Conservation (phyloP, 2,797 vertebrate species). For the Dendrocincla fuliginosa region DNA sequence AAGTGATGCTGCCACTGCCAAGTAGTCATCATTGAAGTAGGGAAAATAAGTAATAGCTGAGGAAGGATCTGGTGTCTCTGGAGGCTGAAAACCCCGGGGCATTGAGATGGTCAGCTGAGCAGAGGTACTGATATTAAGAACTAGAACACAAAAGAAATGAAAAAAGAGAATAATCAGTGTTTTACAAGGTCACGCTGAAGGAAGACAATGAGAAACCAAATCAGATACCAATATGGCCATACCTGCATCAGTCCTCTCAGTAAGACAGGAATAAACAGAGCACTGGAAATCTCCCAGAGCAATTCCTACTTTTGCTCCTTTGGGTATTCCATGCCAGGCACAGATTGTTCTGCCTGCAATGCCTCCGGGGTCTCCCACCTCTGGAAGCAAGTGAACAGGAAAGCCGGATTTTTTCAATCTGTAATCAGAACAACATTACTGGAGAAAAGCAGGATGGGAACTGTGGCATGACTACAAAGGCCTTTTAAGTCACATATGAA, state of each 20-base stretch:
- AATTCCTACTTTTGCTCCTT: conserved; percentile 84
- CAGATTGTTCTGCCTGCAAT: conserved; percentile 81
- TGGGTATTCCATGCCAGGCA: conserved; percentile 87
- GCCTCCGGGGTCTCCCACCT: conserved; percentile 80
- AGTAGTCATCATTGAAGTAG: conserved; percentile 85
- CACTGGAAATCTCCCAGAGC: conserved; percentile 95
- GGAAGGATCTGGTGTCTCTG: conserved; percentile 74
- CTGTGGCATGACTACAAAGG: background rate
- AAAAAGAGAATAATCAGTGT: background rate
- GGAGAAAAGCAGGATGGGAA: background rate
- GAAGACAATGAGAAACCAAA: background rate
- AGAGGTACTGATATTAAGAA: conserved; percentile 95
- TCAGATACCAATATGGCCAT: background rate
- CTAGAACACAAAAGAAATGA: conserved; percentile 60
- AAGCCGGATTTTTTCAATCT: conserved; percentile 85
- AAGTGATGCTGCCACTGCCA: conserved; percentile 92
- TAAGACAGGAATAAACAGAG: conserved; percentile 93
- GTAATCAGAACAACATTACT: conserved; percentile 60
- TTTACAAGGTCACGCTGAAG: background rate
- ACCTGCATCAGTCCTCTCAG: conserved; percentile 88
- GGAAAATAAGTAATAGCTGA: conserved; percentile 88
- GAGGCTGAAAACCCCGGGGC: conserved; percentile 86
- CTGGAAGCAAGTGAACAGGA: conserved; percentile 88
- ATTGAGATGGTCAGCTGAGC: conserved; percentile 88
- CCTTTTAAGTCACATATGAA: background rate